Conservation (phyloP, 2,797 vertebrate species). For the Poeciliopsis gracilis region DNA sequence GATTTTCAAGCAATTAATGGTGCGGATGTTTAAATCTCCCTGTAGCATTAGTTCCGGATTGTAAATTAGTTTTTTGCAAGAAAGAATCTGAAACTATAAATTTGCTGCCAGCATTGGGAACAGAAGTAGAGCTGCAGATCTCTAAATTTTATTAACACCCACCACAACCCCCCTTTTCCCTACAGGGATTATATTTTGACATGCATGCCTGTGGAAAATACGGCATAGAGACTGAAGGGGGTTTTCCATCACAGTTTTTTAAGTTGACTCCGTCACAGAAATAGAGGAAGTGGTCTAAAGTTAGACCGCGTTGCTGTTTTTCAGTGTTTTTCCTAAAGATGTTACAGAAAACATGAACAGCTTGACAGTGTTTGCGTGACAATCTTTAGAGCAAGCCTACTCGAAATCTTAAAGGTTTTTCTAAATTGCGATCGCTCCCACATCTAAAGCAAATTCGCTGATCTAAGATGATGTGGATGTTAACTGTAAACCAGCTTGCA, state of each 20-base stretch:
- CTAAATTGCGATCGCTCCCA: neutral
- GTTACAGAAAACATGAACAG: conserved; percentile 11
- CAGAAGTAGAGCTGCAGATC: neutral
- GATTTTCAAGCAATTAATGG: neutral
- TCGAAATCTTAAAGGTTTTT: conserved; percentile 1
- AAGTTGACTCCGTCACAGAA: conserved; percentile 55
- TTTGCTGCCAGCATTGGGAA: neutral
- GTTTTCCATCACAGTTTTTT: conserved; percentile 63
- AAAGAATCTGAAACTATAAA: neutral
- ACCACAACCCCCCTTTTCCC: conserved; percentile 27
- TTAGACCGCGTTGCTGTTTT: conserved; percentile 49
- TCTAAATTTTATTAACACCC: conserved; percentile 48
- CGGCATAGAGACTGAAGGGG: conserved; percentile 37
- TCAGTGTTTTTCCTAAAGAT: conserved; percentile 35
- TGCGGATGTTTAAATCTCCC: neutral
- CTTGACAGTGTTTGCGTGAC: conserved; percentile 14
- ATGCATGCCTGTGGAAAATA: conserved; percentile 58
- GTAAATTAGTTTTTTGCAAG: neutral
- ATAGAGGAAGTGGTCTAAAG: conserved; percentile 73
- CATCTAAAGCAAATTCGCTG: neutral
- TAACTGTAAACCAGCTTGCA: conserved; percentile 21
- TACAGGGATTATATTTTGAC: conserved; percentile 46
- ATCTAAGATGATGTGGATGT: neutral
- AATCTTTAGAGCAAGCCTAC: conserved; percentile 16
- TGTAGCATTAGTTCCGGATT: neutral